Conservation (phyloP, 2,113 vertebrate genomes). For the Dipodomys merriami region DNA sequence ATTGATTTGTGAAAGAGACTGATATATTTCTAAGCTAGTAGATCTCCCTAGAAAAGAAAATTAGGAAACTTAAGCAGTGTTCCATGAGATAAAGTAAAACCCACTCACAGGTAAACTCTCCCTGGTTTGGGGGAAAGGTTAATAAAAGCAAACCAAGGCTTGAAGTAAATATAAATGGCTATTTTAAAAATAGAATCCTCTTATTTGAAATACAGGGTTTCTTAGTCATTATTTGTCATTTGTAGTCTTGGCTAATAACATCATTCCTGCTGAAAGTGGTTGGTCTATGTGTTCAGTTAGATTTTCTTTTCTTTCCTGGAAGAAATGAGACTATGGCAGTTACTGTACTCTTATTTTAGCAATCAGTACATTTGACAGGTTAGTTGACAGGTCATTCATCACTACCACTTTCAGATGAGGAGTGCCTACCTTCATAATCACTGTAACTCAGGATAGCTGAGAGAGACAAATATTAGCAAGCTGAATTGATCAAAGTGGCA, state of each 20-base stretch:
- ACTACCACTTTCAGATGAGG: background rate
- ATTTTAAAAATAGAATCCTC: background rate
- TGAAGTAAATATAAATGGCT: background rate
- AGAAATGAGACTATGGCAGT: background rate
- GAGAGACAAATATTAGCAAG: background rate
- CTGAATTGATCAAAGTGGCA: background rate
- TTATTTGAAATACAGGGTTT: background rate
- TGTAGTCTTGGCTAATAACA: background rate
- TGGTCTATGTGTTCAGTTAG: background rate
- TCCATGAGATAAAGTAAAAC: background rate
- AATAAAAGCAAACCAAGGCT: background rate
- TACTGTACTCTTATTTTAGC: background rate
- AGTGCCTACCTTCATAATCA: background rate
- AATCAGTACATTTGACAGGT: background rate
- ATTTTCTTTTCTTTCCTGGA: background rate
- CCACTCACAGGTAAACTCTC: background rate
- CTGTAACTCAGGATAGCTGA: background rate
- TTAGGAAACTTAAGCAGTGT: background rate
- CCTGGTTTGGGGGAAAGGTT: background rate
- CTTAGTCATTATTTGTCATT: background rate
- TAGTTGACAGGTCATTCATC: background rate
- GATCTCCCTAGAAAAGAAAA: background rate
- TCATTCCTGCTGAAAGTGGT: background rate
- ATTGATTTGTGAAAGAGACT: conserved; percentile 38
- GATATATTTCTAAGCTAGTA: conserved; percentile 5